Conservation (phyloP, 2,113 vertebrate genomes). For the Xiphorhynchus elegans region DNA sequence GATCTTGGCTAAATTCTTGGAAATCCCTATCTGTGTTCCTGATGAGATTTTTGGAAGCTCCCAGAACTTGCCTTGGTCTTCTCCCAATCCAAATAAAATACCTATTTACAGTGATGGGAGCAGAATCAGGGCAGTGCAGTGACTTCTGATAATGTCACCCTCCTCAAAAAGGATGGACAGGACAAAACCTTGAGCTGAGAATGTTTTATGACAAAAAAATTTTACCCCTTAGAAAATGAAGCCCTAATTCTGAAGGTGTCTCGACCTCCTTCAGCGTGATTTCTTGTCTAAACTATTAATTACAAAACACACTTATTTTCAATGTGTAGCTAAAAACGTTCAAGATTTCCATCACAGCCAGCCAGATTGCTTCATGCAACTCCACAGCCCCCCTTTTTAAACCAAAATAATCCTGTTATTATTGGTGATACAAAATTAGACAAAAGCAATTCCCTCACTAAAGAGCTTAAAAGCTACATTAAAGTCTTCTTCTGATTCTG, state of each 20-base stretch:
- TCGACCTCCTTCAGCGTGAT: background rate
- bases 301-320: background rate
- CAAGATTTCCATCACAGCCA: background rate
- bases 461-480: background rate
- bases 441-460: background rate
- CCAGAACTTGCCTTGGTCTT: background rate
- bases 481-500: background rate
- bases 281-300: background rate
- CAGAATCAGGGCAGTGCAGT: background rate
- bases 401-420: background rate
- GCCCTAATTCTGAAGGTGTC: background rate
- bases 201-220: background rate
- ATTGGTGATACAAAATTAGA: background rate
- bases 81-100: background rate
- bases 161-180: background rate
- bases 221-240: background rate
- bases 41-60: background rate
- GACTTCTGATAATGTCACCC: background rate
- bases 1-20: background rate
- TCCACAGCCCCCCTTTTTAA: background rate
- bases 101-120: background rate
- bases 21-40: accelerated
- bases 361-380: background rate
- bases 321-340: background rate
- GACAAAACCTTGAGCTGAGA: background rate